Evolutionary conservation across 2,797 vertebrate genomes (phyloP).

Genomic region (Hapalemur alaotrensis): DNA sequence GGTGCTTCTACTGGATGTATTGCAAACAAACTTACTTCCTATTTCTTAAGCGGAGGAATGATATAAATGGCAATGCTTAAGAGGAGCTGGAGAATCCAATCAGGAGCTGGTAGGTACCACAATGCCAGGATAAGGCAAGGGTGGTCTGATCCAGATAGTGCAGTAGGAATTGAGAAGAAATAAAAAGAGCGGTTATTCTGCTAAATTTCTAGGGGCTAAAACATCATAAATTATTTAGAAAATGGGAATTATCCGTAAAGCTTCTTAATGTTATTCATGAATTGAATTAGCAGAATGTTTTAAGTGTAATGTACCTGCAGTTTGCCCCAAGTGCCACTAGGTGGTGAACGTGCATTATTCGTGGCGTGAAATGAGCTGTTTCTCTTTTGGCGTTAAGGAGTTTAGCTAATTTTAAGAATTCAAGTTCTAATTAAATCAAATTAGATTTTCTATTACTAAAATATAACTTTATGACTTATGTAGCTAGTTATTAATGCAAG

Average conservation of each 20-base stretch:
- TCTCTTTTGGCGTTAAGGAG: neutral
- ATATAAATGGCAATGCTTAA: neutral
- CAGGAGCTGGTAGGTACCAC: neutral
- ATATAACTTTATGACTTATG: conserved; percentile 21
- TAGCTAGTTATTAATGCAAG: neutral
- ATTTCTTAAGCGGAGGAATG: neutral
- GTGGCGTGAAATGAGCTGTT: neutral
- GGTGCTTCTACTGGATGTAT: neutral
- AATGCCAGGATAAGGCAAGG: neutral
- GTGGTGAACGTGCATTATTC: conserved; percentile 67
- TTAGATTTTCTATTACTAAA: conserved; percentile 35
- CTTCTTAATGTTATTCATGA: neutral
- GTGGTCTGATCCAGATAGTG: neutral
- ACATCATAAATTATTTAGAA: neutral
- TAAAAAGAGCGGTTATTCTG: neutral
- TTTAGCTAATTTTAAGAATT: conserved; percentile 47
- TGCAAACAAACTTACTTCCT: neutral
- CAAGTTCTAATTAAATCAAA: conserved; percentile 48
- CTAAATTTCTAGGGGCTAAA: neutral
- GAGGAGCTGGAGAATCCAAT: neutral
- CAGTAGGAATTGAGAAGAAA: neutral
- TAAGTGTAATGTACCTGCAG: neutral
- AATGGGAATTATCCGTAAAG: neutral
- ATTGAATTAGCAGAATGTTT: conserved; percentile 8
- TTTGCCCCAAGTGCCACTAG: conserved; percentile 58